Conservation (phyloP, 1,140 invertebrate species). For the Cotesia typhae region DNA sequence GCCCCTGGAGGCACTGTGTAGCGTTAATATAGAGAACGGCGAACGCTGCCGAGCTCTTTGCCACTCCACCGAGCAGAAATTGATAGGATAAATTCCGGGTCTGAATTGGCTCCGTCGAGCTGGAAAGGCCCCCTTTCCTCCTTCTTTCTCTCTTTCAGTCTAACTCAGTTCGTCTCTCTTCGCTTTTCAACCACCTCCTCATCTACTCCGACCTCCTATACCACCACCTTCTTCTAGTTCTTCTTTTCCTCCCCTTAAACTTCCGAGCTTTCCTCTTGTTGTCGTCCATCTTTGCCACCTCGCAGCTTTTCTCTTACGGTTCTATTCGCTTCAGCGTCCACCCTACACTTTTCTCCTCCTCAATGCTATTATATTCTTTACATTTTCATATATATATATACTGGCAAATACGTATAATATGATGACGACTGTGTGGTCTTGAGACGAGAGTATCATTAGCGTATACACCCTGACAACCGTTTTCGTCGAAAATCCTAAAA, state of each 20-base stretch:
- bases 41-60: constrained; percentile 67
- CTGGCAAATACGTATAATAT: background rate
- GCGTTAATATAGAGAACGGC: constrained; percentile 64
- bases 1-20: constrained; percentile 53
- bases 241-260: constrained; percentile 43
- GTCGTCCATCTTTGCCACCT: constrained; percentile 10
- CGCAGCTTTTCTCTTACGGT: constrained; percentile 19
- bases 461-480: constrained; percentile 34
- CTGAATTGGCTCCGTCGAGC: constrained; percentile 71
- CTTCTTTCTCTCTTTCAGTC: constrained; percentile 45
- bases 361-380: background rate
- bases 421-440: background rate
- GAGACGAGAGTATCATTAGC: constrained; percentile 9
- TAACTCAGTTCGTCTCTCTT: constrained; percentile 25
- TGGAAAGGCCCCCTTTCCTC: constrained; percentile 60
- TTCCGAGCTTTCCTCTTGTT: constrained; percentile 39
- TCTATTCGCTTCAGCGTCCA: background rate
- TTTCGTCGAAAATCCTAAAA: constrained; percentile 32
- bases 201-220: constrained; percentile 22
- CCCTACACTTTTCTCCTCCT: background rate
- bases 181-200: constrained; percentile 9
- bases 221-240: constrained; percentile 40
- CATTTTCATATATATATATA: background rate
- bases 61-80: constrained; percentile 73
- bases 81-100: constrained; percentile 74